These are phyloP conservation scores for Silvanus unidentatus DNA, from an alignment of 2,888 invertebrate genomes.

Conservation along the genomic window DNA sequence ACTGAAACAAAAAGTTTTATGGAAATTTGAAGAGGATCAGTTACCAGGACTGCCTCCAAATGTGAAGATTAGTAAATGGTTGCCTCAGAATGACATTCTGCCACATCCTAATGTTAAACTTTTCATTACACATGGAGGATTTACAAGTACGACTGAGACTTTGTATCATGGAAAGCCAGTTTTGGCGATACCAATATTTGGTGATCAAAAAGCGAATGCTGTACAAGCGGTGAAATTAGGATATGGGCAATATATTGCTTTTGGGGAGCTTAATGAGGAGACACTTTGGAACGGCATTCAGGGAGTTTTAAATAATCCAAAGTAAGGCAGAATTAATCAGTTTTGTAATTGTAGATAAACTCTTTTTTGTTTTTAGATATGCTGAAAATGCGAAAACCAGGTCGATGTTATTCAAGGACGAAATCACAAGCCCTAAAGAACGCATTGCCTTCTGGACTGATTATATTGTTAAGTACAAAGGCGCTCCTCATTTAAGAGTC, in stretches of 20 bases:
- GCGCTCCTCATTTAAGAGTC: slow-evolving; percentile 7
- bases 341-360: too few relatives aligned
- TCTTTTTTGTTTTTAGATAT: too few relatives aligned
- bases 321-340: too few relatives aligned
- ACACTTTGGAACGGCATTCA: slow-evolving; percentile 38
- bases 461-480: slow-evolving; percentile 4
- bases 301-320: slow-evolving; percentile 37
- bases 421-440: slow-evolving; percentile 4
- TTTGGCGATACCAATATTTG: slow-evolving; percentile 50
- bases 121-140: slow-evolving; percentile 57
- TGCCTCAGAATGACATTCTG: slow-evolving; percentile 39
- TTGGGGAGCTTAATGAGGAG: slow-evolving; percentile 46
- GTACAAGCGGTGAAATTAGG: slow-evolving; percentile 41
- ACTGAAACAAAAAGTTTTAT: slow-evolving; percentile 58
- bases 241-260: slow-evolving; percentile 36
- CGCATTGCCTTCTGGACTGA: slow-evolving; percentile 6
- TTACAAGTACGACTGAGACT: slow-evolving; percentile 53
- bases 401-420: slow-evolving; percentile 4
- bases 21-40: slow-evolving; percentile 62
- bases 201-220: slow-evolving; percentile 50
- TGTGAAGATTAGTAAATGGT: slow-evolving; percentile 39
- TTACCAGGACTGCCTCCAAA: slow-evolving; percentile 38
- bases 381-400: slow-evolving; percentile 2
- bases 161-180: slow-evolving; percentile 50
- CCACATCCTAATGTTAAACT: slow-evolving; percentile 52